Evolutionary conservation across 92 coral and sea anemone genomes (phyloP), one percentile per base, ranked within the genome.

Genomic region (Metridium senile): DNA sequence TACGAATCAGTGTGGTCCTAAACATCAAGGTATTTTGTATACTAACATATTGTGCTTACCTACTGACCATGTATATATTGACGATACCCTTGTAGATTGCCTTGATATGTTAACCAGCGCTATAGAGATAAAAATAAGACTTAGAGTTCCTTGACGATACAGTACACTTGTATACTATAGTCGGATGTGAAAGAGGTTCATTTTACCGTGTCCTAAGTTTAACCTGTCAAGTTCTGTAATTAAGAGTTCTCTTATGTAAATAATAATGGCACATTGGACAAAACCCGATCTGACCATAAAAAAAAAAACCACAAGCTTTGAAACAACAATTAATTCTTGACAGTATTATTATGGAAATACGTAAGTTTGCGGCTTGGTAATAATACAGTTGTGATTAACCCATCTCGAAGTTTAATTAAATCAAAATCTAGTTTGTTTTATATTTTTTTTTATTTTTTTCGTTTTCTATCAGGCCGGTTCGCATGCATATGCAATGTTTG

Each of bases 171-270:
- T 39, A 39, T 39, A 13, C 13, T 39, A 39, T 4, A 39, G 27
- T 63, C 69, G 69, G 69, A 63, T 63, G 20, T 29, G 69, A 63
- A 11, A 3, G 65, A 58, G 17, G 1, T 3, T 58, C 45, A 11
- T 63, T 22, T 59, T n/a, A 22, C 27, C 26, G 32, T 59, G 17
- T 26, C 2, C 65, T 54, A 39, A 39, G 49, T 31, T 3, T 1
- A 31, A 63, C 20, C 45, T 63, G 69, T 28, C 69, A 63, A n/a
- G 69, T 1, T 28, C 45, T 63, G 39, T 63, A 63, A 63, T 63
- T 63, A 63, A 63, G 69, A 26, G 23, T 63, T 4, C 20, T 13
- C 69, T 63, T 63, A 28, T 63, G 69, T 63, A 63, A 63, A 63
- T 31, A 63, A 6, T 28, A 29, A 63, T 63, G 45, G 69, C 69